A percentile compares a stretch with the other conserved stretches of the same genome.
These are phyloP conservation scores for Peromyscus californicus DNA, from an alignment of 2,113 vertebrate genomes.

Conservation along the genomic window DNA sequence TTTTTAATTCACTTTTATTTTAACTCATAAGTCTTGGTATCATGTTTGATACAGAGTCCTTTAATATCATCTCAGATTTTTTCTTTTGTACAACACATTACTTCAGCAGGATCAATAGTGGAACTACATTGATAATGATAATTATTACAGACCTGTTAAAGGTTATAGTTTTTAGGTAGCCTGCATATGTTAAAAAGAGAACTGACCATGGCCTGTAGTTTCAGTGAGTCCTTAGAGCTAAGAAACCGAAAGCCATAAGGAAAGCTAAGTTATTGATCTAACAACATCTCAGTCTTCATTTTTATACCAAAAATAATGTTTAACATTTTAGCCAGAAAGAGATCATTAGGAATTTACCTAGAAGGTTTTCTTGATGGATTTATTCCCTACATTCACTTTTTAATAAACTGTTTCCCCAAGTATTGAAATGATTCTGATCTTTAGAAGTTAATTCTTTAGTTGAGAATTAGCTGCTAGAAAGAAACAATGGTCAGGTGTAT, in stretches of 20 bases:
- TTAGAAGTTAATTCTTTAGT: background rate
- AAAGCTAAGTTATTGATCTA: constrained; percentile 67
- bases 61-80: background rate
- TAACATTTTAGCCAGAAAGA: background rate
- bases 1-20: constrained; percentile 2
- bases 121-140: constrained; percentile 2
- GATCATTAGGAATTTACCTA: background rate
- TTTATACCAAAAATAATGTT: constrained; percentile 33
- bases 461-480: background rate
- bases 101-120: background rate
- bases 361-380: background rate
- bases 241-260: constrained; percentile 15
- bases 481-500: background rate
- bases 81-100: background rate
- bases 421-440: background rate
- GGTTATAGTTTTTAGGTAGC: background rate
- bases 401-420: background rate
- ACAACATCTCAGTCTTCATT: constrained; percentile 40
- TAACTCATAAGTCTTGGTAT: constrained; percentile 1
- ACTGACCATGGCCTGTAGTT: constrained; percentile 38
- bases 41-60: background rate
- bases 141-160: constrained; percentile 54
- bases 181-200: constrained; percentile 8
- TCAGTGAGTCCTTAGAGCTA: constrained; percentile 52
- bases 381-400: background rate